phyloP scores from a whole-genome alignment of 2,797 vertebrate genomes.

The Microctenopoma steveboyesi region DNA sequence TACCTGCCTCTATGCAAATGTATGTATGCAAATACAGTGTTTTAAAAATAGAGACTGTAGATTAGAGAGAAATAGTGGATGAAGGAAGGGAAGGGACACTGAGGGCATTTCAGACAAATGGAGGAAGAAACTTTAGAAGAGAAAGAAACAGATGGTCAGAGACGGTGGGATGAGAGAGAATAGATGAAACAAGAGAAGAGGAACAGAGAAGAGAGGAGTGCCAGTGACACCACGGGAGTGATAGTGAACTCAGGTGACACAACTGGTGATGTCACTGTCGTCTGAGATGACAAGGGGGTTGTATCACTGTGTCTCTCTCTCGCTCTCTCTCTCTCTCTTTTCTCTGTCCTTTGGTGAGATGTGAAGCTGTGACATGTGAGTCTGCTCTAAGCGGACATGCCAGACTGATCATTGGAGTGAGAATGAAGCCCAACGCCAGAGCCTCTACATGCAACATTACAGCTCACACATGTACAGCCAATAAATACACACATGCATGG shows the following conservation, averaged over 20 bases:
- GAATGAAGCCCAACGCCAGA: conserved; percentile 70
- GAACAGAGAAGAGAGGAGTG: conserved; percentile 38
- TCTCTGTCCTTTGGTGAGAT: conserved; percentile 60
- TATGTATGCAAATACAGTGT: conserved; percentile 6
- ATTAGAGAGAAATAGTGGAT: background rate
- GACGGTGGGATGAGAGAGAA: conserved; percentile 26
- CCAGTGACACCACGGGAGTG: conserved; percentile 49
- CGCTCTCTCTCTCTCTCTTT: conserved; percentile 30
- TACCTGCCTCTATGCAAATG: conserved; percentile 7
- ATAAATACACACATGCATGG: conserved; percentile 15
- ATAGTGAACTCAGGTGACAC: conserved; percentile 77
- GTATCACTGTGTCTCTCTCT: conserved; percentile 36
- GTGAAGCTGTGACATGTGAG: conserved; percentile 77
- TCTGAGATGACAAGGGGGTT: conserved; percentile 55
- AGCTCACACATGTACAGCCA: conserved; percentile 57
- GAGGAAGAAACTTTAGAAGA: conserved; percentile 26
- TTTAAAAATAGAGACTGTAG: background rate
- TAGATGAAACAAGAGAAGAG: conserved; percentile 39
- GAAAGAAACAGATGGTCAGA: conserved; percentile 43
- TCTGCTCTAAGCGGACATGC: conserved; percentile 77
- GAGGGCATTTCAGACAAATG: conserved; percentile 15
- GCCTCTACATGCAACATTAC: conserved; percentile 46
- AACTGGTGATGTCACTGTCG: conserved; percentile 75
- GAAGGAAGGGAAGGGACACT: conserved; percentile 6
- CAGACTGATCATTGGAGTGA: conserved; percentile 77